Base-by-base conservation (phyloP, 2,888 invertebrate species). In the Zeuzera pyrina region DNA sequence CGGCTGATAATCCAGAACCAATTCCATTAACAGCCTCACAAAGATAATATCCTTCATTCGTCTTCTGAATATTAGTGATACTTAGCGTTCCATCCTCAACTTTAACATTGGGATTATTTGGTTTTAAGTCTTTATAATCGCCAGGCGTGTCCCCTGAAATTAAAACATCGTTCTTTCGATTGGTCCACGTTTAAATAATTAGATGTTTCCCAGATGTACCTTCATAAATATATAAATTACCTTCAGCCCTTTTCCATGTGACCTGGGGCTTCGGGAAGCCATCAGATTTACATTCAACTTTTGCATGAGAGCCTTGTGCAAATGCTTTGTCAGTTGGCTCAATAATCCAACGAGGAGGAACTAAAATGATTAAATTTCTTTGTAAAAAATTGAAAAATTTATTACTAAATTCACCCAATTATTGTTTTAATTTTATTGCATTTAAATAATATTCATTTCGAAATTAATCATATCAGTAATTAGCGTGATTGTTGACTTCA, bases 21-120 rank as follows among this genome's bases (percentile, higher is more conserved):
- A 98, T 96, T 52, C 96, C 95, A 73, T 98, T 98, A 29, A 94
- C 94, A 36, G 97, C 96, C 79, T 97, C 96, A 66, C 98, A 98
- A 25, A 97, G 85, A 70, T 97, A 97, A 64, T 95, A 95, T 12
- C 97, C 97, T 79, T 96, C 95, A 62, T 97, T 96, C 12, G 90
- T 91, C 78, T 96, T 96, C 67, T 93, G 93, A 45, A 97, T 95
- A 57, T 95, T 94, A 52, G 91, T 89, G 57, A 98, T 92, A 36
- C 91, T 88, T 39, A 98, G 85, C 33, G 96, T 95, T 47, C 97
- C 98, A 64, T 98, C 97, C 74, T 95, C 95, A 29, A 95, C 94
- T 78, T 92, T 93, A 39, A 96, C 94, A 60, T 93, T 91, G 37
- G 94, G 93, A 58, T 94, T 94, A 59, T 92, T 94, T 42, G 93